Conservation (phyloP, 2,888 invertebrate genomes). For the Hypomecis punctinalis region DNA sequence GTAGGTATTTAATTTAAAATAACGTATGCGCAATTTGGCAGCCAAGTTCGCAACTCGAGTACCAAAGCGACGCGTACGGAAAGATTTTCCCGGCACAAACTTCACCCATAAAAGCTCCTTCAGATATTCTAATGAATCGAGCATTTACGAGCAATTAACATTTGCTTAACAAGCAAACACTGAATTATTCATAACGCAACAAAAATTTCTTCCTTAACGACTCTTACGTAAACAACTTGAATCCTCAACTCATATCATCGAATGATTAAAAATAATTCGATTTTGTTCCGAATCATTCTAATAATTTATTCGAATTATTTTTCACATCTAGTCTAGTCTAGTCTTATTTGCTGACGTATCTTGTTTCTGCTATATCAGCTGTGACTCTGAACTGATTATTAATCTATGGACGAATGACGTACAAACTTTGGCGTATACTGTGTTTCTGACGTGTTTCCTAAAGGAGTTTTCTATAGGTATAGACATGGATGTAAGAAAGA, state of each 20-base stretch:
- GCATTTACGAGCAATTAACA: slow-evolving; percentile 2
- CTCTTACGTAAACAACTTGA: not conserved
- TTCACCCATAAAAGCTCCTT: not conserved
- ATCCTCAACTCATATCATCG: not conserved
- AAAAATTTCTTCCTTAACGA: not conserved
- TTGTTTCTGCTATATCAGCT: slow-evolving; percentile 4
- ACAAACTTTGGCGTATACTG: slow-evolving; percentile 7
- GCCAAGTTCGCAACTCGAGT: too few species aligned
- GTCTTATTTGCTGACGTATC: slow-evolving; percentile 17
- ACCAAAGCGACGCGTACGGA: not conserved
- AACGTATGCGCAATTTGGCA: too few species aligned
- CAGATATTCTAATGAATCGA: not conserved
- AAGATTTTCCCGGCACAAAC: not conserved
- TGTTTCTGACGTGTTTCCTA: slow-evolving; percentile 9
- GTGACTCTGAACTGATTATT: not conserved
- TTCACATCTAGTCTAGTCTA: not conserved
- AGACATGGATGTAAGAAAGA: too few species aligned
- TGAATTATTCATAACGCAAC: slow-evolving; percentile 2
- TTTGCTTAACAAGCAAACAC: slow-evolving; percentile 4
- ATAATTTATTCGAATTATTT: not conserved
- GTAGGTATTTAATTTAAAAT: too few species aligned
- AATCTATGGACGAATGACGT: slow-evolving; percentile 5
- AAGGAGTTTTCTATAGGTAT: slow-evolving; percentile 16
- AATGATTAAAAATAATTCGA: not conserved
- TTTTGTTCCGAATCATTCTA: not conserved